Evolutionary conservation across 37 sponge, comb jelly and placozoan genomes (phyloP).

Genomic region (Dysidea cf. avara): DNA sequence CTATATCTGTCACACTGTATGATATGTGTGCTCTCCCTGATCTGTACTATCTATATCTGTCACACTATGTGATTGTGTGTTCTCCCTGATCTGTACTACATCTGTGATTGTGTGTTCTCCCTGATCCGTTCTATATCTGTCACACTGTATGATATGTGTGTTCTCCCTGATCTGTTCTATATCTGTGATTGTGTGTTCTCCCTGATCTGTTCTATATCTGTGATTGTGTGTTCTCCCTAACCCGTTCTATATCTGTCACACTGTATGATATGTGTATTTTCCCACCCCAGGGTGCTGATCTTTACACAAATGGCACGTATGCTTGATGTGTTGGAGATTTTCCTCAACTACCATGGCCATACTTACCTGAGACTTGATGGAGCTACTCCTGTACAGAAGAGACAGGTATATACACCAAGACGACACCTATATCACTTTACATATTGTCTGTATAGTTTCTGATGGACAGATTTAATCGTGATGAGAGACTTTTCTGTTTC

Average conservation of each 20-base stretch:
- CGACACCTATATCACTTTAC: not conserved
- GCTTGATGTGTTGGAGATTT: constrained; percentile 94
- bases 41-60: too few relatives aligned
- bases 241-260: not conserved
- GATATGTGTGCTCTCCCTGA: too few relatives aligned
- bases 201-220: too few relatives aligned
- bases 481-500: constrained; percentile 93
- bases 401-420: constrained; percentile 63
- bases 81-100: too few relatives aligned
- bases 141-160: too few relatives aligned
- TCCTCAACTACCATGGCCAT: constrained; percentile 97
- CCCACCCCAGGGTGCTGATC: constrained; percentile 67
- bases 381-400: constrained; percentile 75
- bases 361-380: constrained; percentile 96
- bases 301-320: constrained; percentile 99
- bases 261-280: not conserved
- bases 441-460: constrained; percentile 53
- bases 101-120: too few relatives aligned
- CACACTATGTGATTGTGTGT: too few relatives aligned
- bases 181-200: too few relatives aligned
- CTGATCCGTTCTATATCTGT: too few relatives aligned
- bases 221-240: too few relatives aligned
- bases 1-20: too few relatives aligned
- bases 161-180: not conserved
- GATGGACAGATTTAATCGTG: constrained; percentile 96